Evolutionary conservation across 2,888 invertebrate genomes (phyloP).

Genomic region (Quadroppia sp.): DNA sequence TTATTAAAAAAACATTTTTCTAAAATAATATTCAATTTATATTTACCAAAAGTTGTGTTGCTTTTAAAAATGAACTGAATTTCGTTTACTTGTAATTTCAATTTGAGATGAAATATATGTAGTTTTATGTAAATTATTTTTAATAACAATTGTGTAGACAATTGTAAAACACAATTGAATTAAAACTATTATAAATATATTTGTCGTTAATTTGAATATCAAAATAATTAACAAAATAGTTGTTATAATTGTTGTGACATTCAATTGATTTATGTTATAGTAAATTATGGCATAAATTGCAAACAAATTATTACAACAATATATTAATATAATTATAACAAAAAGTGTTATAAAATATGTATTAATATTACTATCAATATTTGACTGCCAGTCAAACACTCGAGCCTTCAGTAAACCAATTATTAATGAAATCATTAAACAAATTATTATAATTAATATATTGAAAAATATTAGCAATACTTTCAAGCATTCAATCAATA

Average conservation of each 20-base stretch:
- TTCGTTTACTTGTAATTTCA: neutral
- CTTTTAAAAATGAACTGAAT: conserved; percentile 20
- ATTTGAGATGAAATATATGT: neutral
- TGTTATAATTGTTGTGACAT: conserved; percentile 18
- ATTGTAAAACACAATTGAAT: neutral
- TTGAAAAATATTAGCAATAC: neutral
- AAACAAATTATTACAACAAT: conserved; percentile 20
- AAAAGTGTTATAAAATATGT: neutral
- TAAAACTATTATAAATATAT: neutral
- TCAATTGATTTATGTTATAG: neutral
- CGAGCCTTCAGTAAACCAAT: conserved; percentile 1
- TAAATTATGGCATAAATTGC: conserved; percentile 7
- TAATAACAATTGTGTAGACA: conserved; percentile 1
- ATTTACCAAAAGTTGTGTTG: neutral
- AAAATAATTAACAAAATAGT: neutral
- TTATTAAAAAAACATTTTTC: too few relatives aligned
- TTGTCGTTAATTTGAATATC: neutral
- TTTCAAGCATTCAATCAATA: conserved; percentile 12
- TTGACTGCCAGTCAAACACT: conserved; percentile 31
- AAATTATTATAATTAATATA: conserved; percentile 16
- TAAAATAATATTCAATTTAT: too few relatives aligned
- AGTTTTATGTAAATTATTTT: conserved; percentile 21
- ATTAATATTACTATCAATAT: neutral
- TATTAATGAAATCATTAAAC: neutral
- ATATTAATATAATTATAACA: neutral